phyloP scores from a whole-genome alignment of 2,113 vertebrate species.

The Chaenocephalus aceratus region DNA sequence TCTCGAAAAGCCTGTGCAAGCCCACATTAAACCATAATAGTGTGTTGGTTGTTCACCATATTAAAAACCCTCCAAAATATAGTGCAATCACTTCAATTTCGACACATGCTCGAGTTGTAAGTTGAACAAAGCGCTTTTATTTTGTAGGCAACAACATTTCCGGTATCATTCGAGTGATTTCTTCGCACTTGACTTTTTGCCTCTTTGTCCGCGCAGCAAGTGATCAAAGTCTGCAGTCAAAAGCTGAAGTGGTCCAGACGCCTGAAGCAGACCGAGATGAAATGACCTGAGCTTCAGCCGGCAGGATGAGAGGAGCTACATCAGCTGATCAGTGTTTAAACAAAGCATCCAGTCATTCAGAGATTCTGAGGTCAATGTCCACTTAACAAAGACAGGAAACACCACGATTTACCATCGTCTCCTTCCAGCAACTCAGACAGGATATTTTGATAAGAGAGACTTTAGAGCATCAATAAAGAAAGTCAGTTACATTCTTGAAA shows the following conservation, averaged over 20 bases:
- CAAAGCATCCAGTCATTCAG: slow-evolving; percentile 21
- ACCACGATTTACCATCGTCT: neutral
- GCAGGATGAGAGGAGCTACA: slow-evolving; percentile 1
- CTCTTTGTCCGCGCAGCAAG: slow-evolving; percentile 39
- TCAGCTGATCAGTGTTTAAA: neutral
- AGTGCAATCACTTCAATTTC: neutral
- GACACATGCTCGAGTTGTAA: neutral
- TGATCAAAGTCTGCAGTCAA: slow-evolving; percentile 65
- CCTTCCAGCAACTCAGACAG: neutral
- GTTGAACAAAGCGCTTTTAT: slow-evolving; percentile 35
- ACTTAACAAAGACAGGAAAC: neutral
- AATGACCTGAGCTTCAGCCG: slow-evolving; percentile 14
- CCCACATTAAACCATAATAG: neutral
- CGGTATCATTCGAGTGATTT: neutral
- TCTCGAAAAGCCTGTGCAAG: neutral
- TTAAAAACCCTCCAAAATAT: neutral
- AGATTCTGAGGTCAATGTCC: slow-evolving; percentile 35
- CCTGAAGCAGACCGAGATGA: slow-evolving; percentile 16
- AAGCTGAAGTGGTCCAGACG: slow-evolving; percentile 29
- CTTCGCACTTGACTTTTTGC: neutral
- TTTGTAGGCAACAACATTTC: slow-evolving; percentile 33
- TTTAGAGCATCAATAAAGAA: neutral
- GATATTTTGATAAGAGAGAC: neutral
- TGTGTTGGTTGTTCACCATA: neutral
- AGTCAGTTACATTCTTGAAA: neutral